A percentile compares a stretch with the other conserved stretches of the same genome.
Conservation (phyloP, 1,140 invertebrate genomes). For the Drosophila serrata region DNA sequence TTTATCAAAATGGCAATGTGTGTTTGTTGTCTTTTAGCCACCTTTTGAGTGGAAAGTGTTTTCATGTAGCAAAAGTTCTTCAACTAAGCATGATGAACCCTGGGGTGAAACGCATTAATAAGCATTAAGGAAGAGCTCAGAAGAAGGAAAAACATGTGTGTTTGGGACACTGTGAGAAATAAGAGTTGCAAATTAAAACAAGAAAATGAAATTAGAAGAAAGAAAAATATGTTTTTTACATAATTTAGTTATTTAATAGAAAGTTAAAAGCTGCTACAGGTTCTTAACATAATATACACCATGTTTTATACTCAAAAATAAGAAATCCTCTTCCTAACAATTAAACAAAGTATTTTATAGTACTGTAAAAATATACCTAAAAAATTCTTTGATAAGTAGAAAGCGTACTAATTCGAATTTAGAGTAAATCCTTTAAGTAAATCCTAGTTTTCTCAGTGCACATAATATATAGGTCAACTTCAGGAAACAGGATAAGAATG, state of each 20-base stretch:
- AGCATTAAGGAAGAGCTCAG: slow-evolving; percentile 61
- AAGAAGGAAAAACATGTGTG: slow-evolving; percentile 53
- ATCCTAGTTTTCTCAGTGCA: slow-evolving; percentile 2
- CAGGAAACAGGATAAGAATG: slow-evolving; percentile 13
- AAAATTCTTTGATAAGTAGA: background rate
- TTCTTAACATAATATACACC: background rate
- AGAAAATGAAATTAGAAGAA: background rate
- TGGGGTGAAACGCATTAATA: slow-evolving; percentile 68
- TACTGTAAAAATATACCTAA: background rate
- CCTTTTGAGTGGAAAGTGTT: slow-evolving; percentile 44
- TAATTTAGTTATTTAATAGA: background rate
- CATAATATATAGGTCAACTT: slow-evolving; percentile 45
- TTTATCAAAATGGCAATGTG: slow-evolving; percentile 31
- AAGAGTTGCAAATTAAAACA: fast-evolving
- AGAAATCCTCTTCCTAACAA: background rate
- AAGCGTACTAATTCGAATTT: background rate
- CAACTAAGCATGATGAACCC: background rate
- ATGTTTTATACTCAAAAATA: background rate
- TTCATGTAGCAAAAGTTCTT: slow-evolving; percentile 39
- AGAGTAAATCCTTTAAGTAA: background rate
- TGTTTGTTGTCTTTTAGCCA: slow-evolving; percentile 40
- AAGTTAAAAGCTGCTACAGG: background rate
- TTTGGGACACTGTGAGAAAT: slow-evolving; percentile 27
- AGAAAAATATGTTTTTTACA: background rate
- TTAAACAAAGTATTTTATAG: no score